phyloP scores from a whole-genome alignment of 2,113 vertebrate genomes.

The Xyrauchen texanus region DNA sequence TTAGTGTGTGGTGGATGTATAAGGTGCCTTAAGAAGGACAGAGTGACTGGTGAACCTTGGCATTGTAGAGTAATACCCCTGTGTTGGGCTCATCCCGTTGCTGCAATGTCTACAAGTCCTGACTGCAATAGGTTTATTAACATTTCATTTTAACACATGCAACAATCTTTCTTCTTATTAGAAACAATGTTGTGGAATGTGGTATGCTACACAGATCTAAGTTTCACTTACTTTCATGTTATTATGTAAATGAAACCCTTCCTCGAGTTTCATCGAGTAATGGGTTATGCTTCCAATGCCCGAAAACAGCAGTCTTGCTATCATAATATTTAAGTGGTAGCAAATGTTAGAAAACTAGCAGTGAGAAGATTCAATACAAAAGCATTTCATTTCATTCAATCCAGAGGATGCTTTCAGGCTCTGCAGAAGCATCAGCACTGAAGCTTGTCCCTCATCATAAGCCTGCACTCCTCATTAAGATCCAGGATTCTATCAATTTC shows the following conservation, averaged over 20 bases:
- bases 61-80: neutral
- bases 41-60: neutral
- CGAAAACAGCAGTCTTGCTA: neutral
- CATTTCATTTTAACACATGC: constrained; percentile 1
- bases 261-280: too few species aligned
- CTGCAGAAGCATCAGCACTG: constrained; percentile 7
- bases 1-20: constrained; percentile 19
- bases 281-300: neutral
- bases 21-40: neutral
- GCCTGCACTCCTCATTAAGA: constrained; percentile 46
- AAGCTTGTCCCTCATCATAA: constrained; percentile 49
- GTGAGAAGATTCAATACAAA: constrained; percentile 40
- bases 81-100: neutral
- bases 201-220: constrained; percentile 17
- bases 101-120: neutral
- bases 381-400: constrained; percentile 42
- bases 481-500: constrained; percentile 49
- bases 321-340: constrained; percentile 39
- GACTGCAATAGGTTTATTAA: neutral
- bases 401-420: constrained; percentile 27
- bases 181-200: constrained; percentile 10
- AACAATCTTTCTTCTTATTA: neutral
- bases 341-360: constrained; percentile 28
- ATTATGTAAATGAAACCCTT: too few species aligned
- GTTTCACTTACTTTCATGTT: too few species aligned